Percentiles rank a stretch among this genome's conserved stretches.
These are phyloP conservation scores for Drosophila affinis DNA, from an alignment of 2,888 invertebrate species.

Conservation along the genomic window DNA sequence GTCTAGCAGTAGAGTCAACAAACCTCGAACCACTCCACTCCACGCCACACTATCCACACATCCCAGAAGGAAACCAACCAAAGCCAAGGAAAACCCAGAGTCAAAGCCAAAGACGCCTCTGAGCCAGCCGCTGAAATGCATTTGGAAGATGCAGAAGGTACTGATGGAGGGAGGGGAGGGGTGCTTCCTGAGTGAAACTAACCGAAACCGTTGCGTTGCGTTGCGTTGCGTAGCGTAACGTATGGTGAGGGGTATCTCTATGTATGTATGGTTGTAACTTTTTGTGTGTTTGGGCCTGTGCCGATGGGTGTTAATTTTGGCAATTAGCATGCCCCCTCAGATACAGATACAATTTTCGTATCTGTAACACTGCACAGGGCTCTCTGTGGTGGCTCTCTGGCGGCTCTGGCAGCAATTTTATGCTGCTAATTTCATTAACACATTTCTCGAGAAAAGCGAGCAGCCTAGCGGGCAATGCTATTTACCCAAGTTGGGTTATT, in stretches of 20 bases:
- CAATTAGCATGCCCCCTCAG: slow-evolving; percentile 68
- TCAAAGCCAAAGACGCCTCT: slow-evolving; percentile 27
- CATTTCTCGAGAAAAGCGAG: slow-evolving; percentile 60
- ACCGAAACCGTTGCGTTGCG: slow-evolving; percentile 56
- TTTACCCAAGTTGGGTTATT: slow-evolving; percentile 43
- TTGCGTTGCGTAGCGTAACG: too few relatives aligned
- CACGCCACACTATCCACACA: slow-evolving; percentile 11
- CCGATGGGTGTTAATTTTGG: slow-evolving; percentile 73
- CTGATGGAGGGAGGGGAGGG: too few relatives aligned
- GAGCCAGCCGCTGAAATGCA: slow-evolving; percentile 30
- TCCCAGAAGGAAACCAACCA: slow-evolving; percentile 45
- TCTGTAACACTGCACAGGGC: slow-evolving; percentile 54
- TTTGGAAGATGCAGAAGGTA: slow-evolving; percentile 3
- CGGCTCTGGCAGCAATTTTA: slow-evolving; percentile 58
- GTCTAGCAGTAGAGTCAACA: slow-evolving; percentile 37
- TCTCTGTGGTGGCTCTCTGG: slow-evolving; percentile 5
- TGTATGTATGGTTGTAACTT: slow-evolving; percentile 19
- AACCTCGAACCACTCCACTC: slow-evolving; percentile 26
- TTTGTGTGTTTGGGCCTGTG: slow-evolving; percentile 25
- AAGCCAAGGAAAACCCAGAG: slow-evolving; percentile 45
- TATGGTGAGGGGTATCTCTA: slow-evolving; percentile 45
- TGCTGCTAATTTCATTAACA: slow-evolving; percentile 81
- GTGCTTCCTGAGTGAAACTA: slow-evolving; percentile 68
- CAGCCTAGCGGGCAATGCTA: slow-evolving; percentile 41
- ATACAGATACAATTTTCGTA: slow-evolving; percentile 59